Conservation (phyloP, 2,797 vertebrate species). For the Hyperoplus immaculatus region DNA sequence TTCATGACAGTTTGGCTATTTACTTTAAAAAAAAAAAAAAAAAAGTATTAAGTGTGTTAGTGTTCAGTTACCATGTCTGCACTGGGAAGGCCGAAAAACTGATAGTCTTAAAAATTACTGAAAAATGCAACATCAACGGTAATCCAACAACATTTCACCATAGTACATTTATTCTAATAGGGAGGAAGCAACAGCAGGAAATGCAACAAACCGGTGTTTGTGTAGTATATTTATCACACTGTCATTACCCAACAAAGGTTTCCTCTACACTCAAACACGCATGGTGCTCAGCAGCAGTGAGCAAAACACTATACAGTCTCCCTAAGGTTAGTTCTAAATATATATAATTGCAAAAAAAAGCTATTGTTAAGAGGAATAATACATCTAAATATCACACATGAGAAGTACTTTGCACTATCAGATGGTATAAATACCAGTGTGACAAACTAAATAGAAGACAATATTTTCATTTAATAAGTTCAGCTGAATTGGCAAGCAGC, state of each 20-base stretch:
- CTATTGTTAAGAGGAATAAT: slow-evolving; percentile 20
- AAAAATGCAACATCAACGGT: slow-evolving; percentile 3
- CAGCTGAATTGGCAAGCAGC: slow-evolving; percentile 31
- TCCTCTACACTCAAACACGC: slow-evolving; percentile 24
- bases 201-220: slow-evolving; percentile 57
- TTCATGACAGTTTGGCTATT: slow-evolving; percentile 15
- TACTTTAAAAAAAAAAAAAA: background rate
- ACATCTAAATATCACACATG: slow-evolving; percentile 38
- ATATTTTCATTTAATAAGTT: slow-evolving; percentile 38
- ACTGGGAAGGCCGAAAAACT: slow-evolving; percentile 1
- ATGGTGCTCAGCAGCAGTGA: slow-evolving; percentile 31
- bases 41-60: background rate
- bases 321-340: slow-evolving; percentile 41
- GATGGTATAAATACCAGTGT: slow-evolving; percentile 23
- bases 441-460: slow-evolving; percentile 18
- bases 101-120: background rate
- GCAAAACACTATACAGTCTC: slow-evolving; percentile 5
- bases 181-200: slow-evolving; percentile 32
- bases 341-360: slow-evolving; percentile 30
- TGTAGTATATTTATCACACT: slow-evolving; percentile 30
- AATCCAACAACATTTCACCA: slow-evolving; percentile 9
- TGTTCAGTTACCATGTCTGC: background rate
- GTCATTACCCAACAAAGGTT: slow-evolving; percentile 25
- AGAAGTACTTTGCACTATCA: slow-evolving; percentile 29
- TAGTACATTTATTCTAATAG: slow-evolving; percentile 39